Conservation (phyloP, 2,113 vertebrate genomes). For the Dermatemys mawii region DNA sequence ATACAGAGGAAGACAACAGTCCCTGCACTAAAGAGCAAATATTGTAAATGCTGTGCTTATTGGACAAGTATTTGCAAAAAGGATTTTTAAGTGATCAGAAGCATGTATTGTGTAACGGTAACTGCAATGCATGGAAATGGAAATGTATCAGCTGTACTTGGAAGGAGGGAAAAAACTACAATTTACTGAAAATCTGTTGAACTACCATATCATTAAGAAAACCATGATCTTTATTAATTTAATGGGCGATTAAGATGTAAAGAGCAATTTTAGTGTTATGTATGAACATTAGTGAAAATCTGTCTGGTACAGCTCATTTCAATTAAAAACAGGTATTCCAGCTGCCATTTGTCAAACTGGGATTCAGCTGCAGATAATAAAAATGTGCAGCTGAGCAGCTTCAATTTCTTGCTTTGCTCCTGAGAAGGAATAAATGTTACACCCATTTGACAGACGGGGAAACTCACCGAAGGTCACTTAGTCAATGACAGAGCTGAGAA, state of each 20-base stretch:
- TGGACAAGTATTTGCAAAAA: background rate
- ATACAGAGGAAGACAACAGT: background rate
- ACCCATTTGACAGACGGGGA: background rate
- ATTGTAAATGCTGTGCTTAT: rapidly evolving
- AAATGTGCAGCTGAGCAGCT: background rate
- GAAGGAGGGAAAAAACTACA: background rate
- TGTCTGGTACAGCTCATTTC: slow-evolving; percentile 6
- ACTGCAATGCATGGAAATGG: background rate
- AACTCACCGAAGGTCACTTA: background rate
- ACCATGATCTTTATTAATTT: background rate
- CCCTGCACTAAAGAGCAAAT: background rate
- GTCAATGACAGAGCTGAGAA: rapidly evolving
- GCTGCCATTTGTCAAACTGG: background rate
- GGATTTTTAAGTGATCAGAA: background rate
- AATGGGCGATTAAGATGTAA: background rate
- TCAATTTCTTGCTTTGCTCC: background rate
- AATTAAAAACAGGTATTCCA: slow-evolving; percentile 41
- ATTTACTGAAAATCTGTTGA: background rate
- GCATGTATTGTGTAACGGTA: background rate
- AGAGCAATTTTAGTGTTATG: background rate
- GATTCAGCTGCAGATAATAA: background rate
- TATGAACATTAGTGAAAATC: slow-evolving; percentile 4
- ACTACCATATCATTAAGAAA: slow-evolving; percentile 10
- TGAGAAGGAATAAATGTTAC: background rate
- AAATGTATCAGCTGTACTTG: rapidly evolving